Evolutionary conservation across 2,888 invertebrate species (phyloP).

Genomic region (Lochmaea capreae): DNA sequence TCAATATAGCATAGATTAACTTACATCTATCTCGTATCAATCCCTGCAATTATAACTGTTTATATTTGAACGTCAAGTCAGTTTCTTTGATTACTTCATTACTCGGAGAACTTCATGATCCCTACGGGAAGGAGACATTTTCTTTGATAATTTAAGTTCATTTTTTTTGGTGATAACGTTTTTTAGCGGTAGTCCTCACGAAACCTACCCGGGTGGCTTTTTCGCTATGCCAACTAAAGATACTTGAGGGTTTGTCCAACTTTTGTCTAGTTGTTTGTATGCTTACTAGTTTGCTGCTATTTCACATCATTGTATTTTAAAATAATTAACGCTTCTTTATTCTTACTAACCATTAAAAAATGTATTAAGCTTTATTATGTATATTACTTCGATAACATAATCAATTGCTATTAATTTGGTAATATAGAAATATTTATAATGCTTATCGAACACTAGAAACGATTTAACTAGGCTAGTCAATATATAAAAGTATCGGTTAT

Average conservation of each 20-base stretch:
- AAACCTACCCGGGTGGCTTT: not conserved
- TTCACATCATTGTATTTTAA: not conserved
- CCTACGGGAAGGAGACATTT: no score
- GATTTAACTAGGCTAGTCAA: not conserved
- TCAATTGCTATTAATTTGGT: not conserved
- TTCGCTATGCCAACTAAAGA: not conserved
- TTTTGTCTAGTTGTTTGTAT: not conserved
- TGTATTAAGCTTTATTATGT: not conserved
- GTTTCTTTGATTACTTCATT: no score
- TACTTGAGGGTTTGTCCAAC: not conserved
- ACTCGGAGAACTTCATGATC: no score
- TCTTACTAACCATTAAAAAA: not conserved
- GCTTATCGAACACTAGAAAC: not conserved
- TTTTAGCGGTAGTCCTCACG: no score
- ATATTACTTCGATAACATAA: not conserved
- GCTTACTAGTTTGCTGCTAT: conserved; percentile 1
- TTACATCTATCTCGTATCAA: no score
- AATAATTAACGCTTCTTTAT: not conserved
- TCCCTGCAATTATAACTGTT: no score
- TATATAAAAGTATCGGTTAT: no score
- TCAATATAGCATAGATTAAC: no score
- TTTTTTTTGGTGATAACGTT: no score
- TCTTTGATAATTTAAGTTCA: no score
- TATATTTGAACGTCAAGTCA: no score
- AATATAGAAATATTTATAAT: not conserved